phyloP scores from a whole-genome alignment of 2,797 vertebrate species.

The Smutsia temminckii region DNA sequence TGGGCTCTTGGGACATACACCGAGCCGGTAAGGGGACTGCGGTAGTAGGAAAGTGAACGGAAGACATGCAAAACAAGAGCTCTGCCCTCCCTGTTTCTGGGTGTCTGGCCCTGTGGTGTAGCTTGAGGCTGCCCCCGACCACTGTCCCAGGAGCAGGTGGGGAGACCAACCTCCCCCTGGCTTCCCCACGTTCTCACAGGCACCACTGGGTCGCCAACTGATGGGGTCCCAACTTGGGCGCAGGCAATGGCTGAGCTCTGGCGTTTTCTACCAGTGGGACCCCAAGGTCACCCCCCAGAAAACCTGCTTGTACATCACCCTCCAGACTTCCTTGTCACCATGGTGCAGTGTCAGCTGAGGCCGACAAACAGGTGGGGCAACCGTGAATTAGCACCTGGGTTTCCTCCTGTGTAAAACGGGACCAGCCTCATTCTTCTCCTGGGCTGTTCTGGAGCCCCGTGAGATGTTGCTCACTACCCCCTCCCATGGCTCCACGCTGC shows the following conservation, averaged over 20 bases:
- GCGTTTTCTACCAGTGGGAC: neutral
- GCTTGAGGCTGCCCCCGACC: too few species aligned
- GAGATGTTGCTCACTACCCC: accelerated
- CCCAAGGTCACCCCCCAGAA: accelerated
- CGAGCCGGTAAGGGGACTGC: neutral
- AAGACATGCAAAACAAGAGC: neutral
- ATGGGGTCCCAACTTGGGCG: neutral
- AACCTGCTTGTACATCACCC: neutral
- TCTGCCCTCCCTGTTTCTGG: neutral
- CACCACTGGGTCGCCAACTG: neutral
- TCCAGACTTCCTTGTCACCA: neutral
- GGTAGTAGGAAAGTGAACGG: neutral
- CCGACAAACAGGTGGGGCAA: neutral
- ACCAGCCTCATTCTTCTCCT: neutral
- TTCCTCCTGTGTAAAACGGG: neutral
- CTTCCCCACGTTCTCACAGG: neutral
- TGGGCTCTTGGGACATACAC: too few species aligned
- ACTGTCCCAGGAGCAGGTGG: neutral
- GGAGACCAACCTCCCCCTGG: accelerated
- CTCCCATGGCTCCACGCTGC: accelerated
- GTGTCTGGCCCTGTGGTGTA: accelerated
- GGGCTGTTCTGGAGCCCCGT: neutral
- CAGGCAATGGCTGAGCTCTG: neutral
- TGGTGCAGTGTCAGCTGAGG: accelerated
- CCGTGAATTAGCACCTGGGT: neutral